These are phyloP conservation scores for Eunapius fragilis DNA, from an alignment of 37 sponge, comb jelly and placozoan genomes.

Conservation along the genomic window DNA sequence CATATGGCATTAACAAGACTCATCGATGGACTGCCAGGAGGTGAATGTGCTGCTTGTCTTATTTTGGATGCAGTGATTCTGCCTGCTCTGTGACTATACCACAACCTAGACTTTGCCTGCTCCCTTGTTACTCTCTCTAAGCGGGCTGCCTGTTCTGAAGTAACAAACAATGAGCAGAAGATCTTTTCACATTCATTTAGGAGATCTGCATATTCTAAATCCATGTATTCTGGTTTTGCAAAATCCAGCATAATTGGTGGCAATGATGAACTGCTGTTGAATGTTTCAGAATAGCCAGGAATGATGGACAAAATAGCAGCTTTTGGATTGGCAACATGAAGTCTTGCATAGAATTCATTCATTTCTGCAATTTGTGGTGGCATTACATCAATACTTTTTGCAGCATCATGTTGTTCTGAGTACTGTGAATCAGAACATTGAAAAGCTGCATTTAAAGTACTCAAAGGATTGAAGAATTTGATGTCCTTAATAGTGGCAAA, in stretches of 20 bases:
- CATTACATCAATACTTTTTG: neutral
- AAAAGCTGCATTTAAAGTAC: neutral
- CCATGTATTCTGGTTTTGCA: constrained; percentile 8
- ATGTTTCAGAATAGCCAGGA: neutral
- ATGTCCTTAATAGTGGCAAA: neutral
- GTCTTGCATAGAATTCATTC: neutral
- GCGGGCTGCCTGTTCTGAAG: neutral
- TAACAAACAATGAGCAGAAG: neutral
- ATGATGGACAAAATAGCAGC: neutral
- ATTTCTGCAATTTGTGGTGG: neutral
- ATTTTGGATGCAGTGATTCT: constrained; percentile 50
- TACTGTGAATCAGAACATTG: neutral
- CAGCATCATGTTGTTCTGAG: neutral
- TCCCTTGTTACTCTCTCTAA: neutral
- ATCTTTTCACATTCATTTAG: constrained; percentile 44
- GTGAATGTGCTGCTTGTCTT: constrained; percentile 27
- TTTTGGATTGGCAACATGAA: neutral
- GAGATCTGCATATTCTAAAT: constrained; percentile 8
- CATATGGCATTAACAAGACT: constrained; percentile 35
- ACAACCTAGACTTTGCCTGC: neutral
- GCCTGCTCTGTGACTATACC: constrained; percentile 49
- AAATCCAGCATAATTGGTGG: neutral
- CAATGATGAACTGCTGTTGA: neutral
- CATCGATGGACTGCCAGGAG: constrained; percentile 32
- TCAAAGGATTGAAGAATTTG: neutral